A percentile compares a stretch with the other conserved stretches of the same genome.
These are phyloP conservation scores for Volucella inflata DNA, from an alignment of 2,888 invertebrate species.

Conservation along the genomic window DNA sequence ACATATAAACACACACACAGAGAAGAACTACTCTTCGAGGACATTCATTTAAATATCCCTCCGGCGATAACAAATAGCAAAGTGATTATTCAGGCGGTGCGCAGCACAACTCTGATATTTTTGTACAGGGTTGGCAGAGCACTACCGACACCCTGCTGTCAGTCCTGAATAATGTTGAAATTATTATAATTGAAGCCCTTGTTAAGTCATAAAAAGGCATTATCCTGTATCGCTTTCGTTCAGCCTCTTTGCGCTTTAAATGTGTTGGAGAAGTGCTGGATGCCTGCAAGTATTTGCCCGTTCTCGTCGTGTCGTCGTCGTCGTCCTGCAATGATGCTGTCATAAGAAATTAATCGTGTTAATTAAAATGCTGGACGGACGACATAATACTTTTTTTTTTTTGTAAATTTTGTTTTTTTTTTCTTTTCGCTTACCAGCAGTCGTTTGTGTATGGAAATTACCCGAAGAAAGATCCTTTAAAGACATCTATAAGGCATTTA, in stretches of 20 bases:
- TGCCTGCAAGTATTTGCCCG: slow-evolving; percentile 47
- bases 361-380: slow-evolving; percentile 73
- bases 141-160: slow-evolving; percentile 33
- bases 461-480: slow-evolving; percentile 20
- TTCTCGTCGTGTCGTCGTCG: neutral
- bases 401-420: too few relatives aligned
- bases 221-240: slow-evolving; percentile 60
- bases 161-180: slow-evolving; percentile 70
- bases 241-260: neutral
- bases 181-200: slow-evolving; percentile 74
- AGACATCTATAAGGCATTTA: neutral
- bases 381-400: slow-evolving; percentile 61
- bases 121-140: slow-evolving; percentile 3
- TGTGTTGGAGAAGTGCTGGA: slow-evolving; percentile 17
- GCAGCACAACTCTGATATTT: neutral
- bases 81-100: slow-evolving; percentile 64
- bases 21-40: slow-evolving; percentile 57
- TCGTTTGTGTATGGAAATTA: slow-evolving; percentile 1
- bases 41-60: slow-evolving; percentile 71
- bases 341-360: slow-evolving; percentile 75
- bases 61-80: slow-evolving; percentile 66
- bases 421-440: slow-evolving; percentile 1
- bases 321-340: slow-evolving; percentile 61
- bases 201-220: slow-evolving; percentile 75
- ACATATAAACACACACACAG: slow-evolving; percentile 32